Conservation (phyloP, 1,140 invertebrate species). For the Drosophila asahinai region DNA sequence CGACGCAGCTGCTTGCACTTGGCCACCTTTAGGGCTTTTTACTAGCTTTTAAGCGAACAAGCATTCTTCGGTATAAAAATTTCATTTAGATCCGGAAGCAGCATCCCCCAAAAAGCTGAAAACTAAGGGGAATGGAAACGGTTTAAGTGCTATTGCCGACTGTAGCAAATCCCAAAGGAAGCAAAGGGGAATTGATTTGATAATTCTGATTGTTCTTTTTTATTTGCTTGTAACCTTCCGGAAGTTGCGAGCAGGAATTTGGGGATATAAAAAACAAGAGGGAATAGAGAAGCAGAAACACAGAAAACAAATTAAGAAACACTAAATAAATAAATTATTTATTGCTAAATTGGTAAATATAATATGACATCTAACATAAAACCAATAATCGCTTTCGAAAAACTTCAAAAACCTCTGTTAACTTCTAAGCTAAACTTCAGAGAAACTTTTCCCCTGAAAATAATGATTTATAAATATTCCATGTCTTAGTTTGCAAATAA, state of each 20-base stretch:
- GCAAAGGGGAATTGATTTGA: slow-evolving; percentile 65
- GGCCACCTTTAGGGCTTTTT: slow-evolving; percentile 43
- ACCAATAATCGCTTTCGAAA: no score
- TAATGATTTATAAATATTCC: not conserved
- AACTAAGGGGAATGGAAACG: slow-evolving; percentile 33
- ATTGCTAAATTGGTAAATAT: not conserved
- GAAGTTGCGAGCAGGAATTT: slow-evolving; percentile 11
- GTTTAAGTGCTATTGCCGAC: slow-evolving; percentile 26
- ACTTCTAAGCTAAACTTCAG: no score
- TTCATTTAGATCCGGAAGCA: slow-evolving; percentile 62
- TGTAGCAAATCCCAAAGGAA: slow-evolving; percentile 44
- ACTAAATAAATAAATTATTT: slow-evolving; percentile 8
- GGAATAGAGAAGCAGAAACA: not conserved
- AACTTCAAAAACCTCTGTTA: no score
- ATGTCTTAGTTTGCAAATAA: not conserved
- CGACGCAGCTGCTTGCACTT: slow-evolving; percentile 61
- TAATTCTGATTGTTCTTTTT: slow-evolving; percentile 63
- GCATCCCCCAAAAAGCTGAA: slow-evolving; percentile 43
- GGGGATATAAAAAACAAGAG: slow-evolving; percentile 6
- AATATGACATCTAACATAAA: no score
- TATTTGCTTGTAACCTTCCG: not conserved
- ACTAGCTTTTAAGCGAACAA: slow-evolving; percentile 67
- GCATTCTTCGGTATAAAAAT: slow-evolving; percentile 66
- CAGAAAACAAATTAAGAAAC: not conserved
- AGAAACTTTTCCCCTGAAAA: not conserved